phyloP scores from a whole-genome alignment of 2,888 invertebrate species.

The Drosophila silvestris region DNA sequence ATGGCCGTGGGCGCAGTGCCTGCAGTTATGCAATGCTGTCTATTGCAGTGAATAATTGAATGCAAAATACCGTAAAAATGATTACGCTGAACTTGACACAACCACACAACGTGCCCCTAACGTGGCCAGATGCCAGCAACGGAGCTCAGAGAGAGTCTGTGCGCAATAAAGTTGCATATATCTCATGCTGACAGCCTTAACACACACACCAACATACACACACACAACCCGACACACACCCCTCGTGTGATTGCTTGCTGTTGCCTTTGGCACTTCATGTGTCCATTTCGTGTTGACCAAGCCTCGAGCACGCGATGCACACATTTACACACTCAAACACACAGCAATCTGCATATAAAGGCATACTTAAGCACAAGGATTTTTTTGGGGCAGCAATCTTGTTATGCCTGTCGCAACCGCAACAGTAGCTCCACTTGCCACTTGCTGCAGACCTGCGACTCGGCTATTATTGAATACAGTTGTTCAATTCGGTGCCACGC shows the following conservation, averaged over 20 bases:
- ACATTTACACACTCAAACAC: constrained; percentile 9
- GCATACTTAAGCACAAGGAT: constrained; percentile 6
- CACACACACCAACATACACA: constrained; percentile 10
- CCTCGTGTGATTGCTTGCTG: constrained; percentile 14
- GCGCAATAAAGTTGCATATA: constrained; percentile 38
- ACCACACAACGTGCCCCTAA: constrained; percentile 11
- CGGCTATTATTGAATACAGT: constrained; percentile 55
- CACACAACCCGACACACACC: neutral
- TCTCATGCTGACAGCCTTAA: constrained; percentile 38
- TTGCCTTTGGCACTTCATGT: constrained; percentile 54
- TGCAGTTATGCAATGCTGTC: constrained; percentile 31
- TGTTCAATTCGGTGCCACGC: constrained; percentile 46
- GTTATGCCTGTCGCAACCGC: constrained; percentile 2
- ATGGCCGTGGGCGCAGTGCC: constrained; percentile 25
- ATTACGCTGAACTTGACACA: constrained; percentile 57
- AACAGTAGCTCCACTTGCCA: constrained; percentile 20
- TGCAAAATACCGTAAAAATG: constrained; percentile 47
- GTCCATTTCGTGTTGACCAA: constrained; percentile 50
- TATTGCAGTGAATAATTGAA: constrained; percentile 34
- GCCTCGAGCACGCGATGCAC: constrained; percentile 60
- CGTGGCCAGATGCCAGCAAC: neutral
- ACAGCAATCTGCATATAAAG: constrained; percentile 13
- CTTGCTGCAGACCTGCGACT: constrained; percentile 5
- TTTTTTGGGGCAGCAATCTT: constrained; percentile 14
- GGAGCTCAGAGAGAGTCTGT: constrained; percentile 8